Evolutionary conservation across 2,888 invertebrate genomes (phyloP).

Genomic region (Phaedon cochleariae): DNA sequence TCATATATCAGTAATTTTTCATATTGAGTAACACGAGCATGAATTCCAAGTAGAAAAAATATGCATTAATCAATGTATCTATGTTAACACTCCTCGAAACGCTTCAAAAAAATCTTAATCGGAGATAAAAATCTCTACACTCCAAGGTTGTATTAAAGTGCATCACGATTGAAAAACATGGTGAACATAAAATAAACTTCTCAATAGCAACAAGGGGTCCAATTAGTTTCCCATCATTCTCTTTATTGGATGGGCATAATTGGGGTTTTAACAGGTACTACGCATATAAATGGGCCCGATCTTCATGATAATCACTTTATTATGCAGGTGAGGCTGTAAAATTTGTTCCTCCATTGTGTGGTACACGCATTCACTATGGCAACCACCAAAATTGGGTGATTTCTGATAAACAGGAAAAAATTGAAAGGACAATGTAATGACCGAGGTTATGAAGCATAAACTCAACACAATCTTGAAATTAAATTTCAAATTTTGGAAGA

Average conservation of each 20-base stretch:
- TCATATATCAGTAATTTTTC: too few species aligned
- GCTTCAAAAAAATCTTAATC: background rate
- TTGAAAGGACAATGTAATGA: too few species aligned
- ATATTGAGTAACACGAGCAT: too few species aligned
- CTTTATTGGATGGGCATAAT: background rate
- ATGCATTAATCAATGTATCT: background rate
- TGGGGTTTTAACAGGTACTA: constrained; percentile 2
- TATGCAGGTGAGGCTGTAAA: background rate
- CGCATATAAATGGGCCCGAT: background rate
- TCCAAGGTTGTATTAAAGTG: background rate
- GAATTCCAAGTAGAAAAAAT: too few species aligned
- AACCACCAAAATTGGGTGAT: background rate
- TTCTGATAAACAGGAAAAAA: background rate
- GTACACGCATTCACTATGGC: background rate
- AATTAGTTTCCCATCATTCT: constrained; percentile 2
- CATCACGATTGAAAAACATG: background rate
- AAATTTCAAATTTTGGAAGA: too few species aligned
- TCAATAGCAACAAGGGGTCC: constrained; percentile 2
- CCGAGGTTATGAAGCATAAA: too few species aligned
- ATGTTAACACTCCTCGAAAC: background rate
- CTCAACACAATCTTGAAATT: too few species aligned
- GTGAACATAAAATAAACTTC: constrained; percentile 1
- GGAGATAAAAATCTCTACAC: background rate
- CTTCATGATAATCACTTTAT: background rate
- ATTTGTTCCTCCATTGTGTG: background rate